phyloP scores from a whole-genome alignment of 2,888 invertebrate genomes.

The Plebejus melissa region DNA sequence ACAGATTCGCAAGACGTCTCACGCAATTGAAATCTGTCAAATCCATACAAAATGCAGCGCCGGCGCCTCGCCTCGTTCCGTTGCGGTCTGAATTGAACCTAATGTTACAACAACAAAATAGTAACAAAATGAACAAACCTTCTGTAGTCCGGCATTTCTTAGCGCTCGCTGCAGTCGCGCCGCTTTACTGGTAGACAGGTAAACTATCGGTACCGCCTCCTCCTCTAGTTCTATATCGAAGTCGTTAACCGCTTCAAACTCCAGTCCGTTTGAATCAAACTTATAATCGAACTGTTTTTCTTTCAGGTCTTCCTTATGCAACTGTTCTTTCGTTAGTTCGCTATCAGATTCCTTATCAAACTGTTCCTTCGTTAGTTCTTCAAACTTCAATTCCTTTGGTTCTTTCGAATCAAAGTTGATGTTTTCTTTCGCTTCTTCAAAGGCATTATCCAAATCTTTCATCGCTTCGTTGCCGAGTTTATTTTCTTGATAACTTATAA shows the following conservation, averaged over 20 bases:
- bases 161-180: slow-evolving; percentile 76
- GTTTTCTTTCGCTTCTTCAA: slow-evolving; percentile 48
- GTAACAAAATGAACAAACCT: slow-evolving; percentile 56
- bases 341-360: not conserved
- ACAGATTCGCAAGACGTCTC: too few relatives aligned
- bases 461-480: slow-evolving; percentile 51
- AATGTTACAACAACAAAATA: too few relatives aligned
- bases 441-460: slow-evolving; percentile 52
- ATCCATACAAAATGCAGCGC: too few relatives aligned
- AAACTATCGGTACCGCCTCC: slow-evolving; percentile 68
- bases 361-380: not conserved
- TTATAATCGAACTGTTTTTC: slow-evolving; percentile 37
- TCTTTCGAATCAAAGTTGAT: not conserved
- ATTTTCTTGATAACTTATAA: slow-evolving; percentile 58
- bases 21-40: too few relatives aligned
- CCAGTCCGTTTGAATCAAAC: slow-evolving; percentile 44
- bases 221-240: slow-evolving; percentile 69
- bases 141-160: slow-evolving; percentile 77
- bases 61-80: too few relatives aligned
- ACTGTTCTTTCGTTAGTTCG: not conserved
- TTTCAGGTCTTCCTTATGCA: not conserved
- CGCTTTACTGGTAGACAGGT: slow-evolving; percentile 73
- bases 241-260: slow-evolving; percentile 57
- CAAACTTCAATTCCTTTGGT: not conserved
- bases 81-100: too few relatives aligned